These are phyloP conservation scores for Lithosia quadra DNA, from an alignment of 2,888 invertebrate species.

Conservation along the genomic window DNA sequence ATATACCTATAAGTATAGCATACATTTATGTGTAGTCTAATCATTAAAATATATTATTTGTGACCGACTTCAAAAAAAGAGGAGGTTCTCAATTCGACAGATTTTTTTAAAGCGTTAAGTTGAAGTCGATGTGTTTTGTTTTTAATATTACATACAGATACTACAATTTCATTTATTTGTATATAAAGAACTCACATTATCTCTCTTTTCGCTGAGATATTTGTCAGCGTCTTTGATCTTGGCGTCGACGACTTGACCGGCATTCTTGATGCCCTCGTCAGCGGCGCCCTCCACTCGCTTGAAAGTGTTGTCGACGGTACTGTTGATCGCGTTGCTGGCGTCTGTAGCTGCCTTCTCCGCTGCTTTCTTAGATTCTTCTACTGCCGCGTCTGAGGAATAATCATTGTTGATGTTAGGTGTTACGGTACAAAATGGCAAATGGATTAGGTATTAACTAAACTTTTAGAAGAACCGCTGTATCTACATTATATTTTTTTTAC, in stretches of 20 bases:
- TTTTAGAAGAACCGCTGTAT: not conserved
- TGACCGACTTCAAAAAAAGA: too few species aligned
- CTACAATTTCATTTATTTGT: too few species aligned
- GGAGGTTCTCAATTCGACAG: too few species aligned
- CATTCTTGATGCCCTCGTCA: slow-evolving; percentile 86
- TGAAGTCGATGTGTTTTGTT: too few species aligned
- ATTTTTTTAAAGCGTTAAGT: too few species aligned
- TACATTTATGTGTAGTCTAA: too few species aligned
- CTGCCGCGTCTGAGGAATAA: slow-evolving; percentile 68
- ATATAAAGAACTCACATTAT: slow-evolving; percentile 62
- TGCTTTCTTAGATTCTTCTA: slow-evolving; percentile 83
- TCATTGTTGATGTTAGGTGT: not conserved
- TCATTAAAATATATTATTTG: too few species aligned
- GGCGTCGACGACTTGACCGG: slow-evolving; percentile 86
- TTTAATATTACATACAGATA: too few species aligned
- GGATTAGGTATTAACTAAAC: not conserved
- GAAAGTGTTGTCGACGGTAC: slow-evolving; percentile 78
- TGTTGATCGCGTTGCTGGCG: slow-evolving; percentile 78
- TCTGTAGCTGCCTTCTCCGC: slow-evolving; percentile 83
- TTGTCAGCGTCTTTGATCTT: slow-evolving; percentile 89
- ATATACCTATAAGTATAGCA: too few species aligned
- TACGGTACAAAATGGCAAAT: not conserved
- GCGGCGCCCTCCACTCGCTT: slow-evolving; percentile 79
- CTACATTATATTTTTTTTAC: not conserved
- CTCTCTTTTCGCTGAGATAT: slow-evolving; percentile 87